A percentile compares a stretch with the other conserved stretches of the same genome.
Conservation (phyloP, 2,888 invertebrate genomes). For the Lucinisca nassula region DNA sequence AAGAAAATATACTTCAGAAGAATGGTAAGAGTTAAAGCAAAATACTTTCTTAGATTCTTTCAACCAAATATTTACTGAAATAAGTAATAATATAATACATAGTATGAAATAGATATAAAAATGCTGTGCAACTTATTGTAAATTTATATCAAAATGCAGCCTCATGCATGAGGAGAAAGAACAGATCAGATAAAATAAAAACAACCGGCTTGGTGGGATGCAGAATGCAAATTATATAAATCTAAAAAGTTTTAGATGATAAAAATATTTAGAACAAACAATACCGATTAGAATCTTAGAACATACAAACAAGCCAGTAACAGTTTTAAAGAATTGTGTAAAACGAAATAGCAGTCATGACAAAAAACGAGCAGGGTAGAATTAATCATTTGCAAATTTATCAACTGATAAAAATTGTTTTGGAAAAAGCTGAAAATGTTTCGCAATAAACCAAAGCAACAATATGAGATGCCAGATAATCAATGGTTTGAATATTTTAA, state of each 20-base stretch:
- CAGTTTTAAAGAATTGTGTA: neutral
- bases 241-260: neutral
- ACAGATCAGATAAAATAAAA: neutral
- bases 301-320: neutral
- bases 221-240: neutral
- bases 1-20: neutral
- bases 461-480: neutral
- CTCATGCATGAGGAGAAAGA: neutral
- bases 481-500: neutral
- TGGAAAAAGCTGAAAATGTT: neutral
- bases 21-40: neutral
- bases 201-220: slow-evolving; percentile 1
- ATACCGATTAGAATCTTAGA: neutral
- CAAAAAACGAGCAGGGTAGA: neutral
- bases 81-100: neutral
- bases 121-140: neutral
- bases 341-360: neutral
- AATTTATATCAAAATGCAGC: neutral
- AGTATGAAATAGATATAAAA: neutral
- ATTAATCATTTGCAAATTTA: neutral
- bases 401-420: neutral
- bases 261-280: neutral
- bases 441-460: neutral
- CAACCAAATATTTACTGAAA: neutral
- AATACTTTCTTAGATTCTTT: neutral